phyloP scores from a whole-genome alignment of 1,140 invertebrate species.

The Ylistrum balloti region DNA sequence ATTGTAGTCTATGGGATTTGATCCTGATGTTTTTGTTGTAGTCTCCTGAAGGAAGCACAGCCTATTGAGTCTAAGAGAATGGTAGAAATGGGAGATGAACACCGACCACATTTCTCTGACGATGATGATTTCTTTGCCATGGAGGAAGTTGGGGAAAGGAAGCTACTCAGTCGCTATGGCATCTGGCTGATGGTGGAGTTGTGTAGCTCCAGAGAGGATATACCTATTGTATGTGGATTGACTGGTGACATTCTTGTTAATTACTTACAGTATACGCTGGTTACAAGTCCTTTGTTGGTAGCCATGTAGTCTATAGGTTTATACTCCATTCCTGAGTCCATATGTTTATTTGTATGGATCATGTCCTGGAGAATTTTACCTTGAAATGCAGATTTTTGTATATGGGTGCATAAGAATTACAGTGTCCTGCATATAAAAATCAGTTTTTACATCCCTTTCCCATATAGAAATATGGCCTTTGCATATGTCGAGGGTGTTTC shows the following conservation, averaged over 20 bases:
- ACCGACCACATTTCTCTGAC: conserved; percentile 59
- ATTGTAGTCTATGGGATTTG: not conserved
- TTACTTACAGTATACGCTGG: too few relatives aligned
- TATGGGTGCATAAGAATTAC: too few relatives aligned
- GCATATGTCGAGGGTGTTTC: too few relatives aligned
- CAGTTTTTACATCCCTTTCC: too few relatives aligned
- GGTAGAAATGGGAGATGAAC: conserved; percentile 81
- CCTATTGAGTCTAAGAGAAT: conserved; percentile 79
- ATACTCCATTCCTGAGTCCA: not conserved
- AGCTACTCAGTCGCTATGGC: conserved; percentile 94
- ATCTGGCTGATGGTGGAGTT: conserved; percentile 98
- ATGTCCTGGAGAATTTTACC: too few relatives aligned
- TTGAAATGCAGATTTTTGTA: too few relatives aligned
- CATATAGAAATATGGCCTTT: too few relatives aligned
- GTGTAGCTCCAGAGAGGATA: conserved; percentile 90
- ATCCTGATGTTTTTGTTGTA: conserved; percentile 58
- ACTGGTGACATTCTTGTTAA: not conserved
- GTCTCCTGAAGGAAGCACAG: conserved; percentile 82
- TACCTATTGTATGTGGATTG: conserved; percentile 85
- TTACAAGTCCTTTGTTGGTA: too few relatives aligned
- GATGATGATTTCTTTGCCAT: conserved; percentile 76
- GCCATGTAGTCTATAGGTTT: too few relatives aligned
- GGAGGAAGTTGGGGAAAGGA: conserved; percentile 80
- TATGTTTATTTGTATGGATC: too few relatives aligned
- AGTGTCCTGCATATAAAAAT: not conserved